These are phyloP conservation scores for Nyctalus aviator DNA, from an alignment of 2,797 vertebrate species.

Conservation along the genomic window DNA sequence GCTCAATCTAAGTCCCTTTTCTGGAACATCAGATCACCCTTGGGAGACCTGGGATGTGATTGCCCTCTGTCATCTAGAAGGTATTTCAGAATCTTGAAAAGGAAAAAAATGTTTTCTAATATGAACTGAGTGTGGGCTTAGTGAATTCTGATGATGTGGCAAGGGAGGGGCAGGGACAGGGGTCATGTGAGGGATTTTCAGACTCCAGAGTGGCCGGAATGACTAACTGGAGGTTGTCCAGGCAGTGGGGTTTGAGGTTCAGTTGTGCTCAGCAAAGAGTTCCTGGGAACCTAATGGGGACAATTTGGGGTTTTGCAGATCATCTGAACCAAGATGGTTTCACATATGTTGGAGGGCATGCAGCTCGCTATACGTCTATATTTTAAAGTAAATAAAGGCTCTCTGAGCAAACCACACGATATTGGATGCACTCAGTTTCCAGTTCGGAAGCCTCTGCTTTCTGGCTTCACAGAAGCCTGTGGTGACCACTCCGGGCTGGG, in stretches of 20 bases:
- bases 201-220: slow-evolving; percentile 70
- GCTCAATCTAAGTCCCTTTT: neutral
- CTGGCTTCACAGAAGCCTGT: slow-evolving; percentile 72
- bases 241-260: slow-evolving; percentile 77
- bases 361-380: slow-evolving; percentile 73
- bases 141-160: slow-evolving; percentile 72
- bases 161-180: neutral
- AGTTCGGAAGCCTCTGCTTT: slow-evolving; percentile 66
- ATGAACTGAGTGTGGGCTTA: slow-evolving; percentile 10
- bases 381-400: slow-evolving; percentile 82
- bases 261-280: slow-evolving; percentile 54
- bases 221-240: slow-evolving; percentile 66
- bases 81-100: neutral
- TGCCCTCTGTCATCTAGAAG: neutral
- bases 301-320: slow-evolving; percentile 82
- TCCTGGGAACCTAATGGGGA: slow-evolving; percentile 76
- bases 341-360: slow-evolving; percentile 58
- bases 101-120: neutral
- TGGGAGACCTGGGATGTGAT: neutral
- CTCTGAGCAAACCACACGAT: slow-evolving; percentile 74
- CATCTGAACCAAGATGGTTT: neutral
- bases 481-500: slow-evolving; percentile 60
- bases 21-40: neutral
- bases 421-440: slow-evolving; percentile 63
- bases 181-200: slow-evolving; percentile 63